Base-by-base conservation (phyloP, 2,888 invertebrate genomes). In the Drosophila vallismaia region DNA sequence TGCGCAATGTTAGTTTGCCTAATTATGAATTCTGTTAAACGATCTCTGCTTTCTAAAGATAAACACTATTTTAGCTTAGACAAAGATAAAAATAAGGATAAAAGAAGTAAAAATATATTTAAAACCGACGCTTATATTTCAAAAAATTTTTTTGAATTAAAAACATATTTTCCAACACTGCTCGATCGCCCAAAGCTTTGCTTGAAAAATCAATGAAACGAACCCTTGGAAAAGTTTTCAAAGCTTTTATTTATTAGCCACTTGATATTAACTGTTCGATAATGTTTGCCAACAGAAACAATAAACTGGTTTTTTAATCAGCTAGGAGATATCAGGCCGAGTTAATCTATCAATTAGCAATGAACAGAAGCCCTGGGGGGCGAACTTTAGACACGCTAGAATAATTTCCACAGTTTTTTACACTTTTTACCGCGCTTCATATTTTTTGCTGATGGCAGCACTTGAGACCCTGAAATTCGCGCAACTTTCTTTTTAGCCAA, bases 361-460 rank as follows among this genome's bases (percentile, higher is more conserved):
- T 14, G 36, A 33, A 24, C 36, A 42, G 52, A 63, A 40, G 38
- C 33, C 38, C 44, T 26, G 38, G 66, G 66, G 66, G 54, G 31
- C 40, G 33, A 28, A 54, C 38, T 14, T 42, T 56, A 46, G 6
- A 14, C 38, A 42, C 46, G 56, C 28, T 28, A 33, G 29, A 31
- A 29, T 50, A n/a, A 26, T 33, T n/a, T 36, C 42, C 10, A 9
- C 19, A 7, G 33, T 44, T 38, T 33, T 36, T 64, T 69, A 68
- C n/a, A 12, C 14, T 52, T 59, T 40, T 29, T 40, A 28, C 29
- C 12, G 31, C 55, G 53, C 40, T 10, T 49, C 10, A 31, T 33
- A 46, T 54, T 71, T 54, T 71, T 40, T 70, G 81, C 74, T 67
- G 71, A 82, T 74, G 64, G 51, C 67, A 58, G 72, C 51, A 55